phyloP scores from a whole-genome alignment of 2,113 vertebrate species.

The Craseonycteris thonglongyai region DNA sequence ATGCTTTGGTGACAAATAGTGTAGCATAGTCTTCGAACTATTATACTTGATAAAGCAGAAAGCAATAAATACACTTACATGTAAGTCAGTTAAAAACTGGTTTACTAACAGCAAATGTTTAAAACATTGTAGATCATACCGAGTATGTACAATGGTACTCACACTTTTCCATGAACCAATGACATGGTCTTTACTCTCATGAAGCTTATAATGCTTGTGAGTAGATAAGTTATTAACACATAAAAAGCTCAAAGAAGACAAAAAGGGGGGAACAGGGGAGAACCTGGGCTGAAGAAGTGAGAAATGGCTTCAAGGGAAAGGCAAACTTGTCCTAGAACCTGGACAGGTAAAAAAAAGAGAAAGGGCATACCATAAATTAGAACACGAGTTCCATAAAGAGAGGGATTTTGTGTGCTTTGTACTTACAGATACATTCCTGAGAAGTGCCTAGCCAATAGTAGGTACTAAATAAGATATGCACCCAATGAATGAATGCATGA shows the following conservation, averaged over 20 bases:
- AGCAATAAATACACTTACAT: background rate
- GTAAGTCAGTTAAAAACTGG: background rate
- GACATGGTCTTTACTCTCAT: background rate
- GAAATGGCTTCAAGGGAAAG: background rate
- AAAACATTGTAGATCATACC: background rate
- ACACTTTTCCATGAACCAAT: background rate
- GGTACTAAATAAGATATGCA: background rate
- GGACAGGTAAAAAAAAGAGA: background rate
- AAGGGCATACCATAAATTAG: background rate
- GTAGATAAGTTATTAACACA: constrained; percentile 17
- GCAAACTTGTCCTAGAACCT: background rate
- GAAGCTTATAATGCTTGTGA: background rate
- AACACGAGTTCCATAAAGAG: accelerated
- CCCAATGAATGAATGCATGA: background rate
- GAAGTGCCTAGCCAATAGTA: background rate
- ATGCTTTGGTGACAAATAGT: background rate
- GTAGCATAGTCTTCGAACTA: background rate
- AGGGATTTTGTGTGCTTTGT: too few species aligned
- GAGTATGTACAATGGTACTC: too few species aligned
- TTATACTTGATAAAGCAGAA: background rate
- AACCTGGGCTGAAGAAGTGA: background rate
- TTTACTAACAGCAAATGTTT: background rate
- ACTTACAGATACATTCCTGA: background rate
- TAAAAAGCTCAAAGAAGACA: background rate
- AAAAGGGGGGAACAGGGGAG: background rate